Evolutionary conservation across 2,888 invertebrate species (phyloP), one percentile per base, ranked within the genome.

Genomic region (Clivina fossor): DNA sequence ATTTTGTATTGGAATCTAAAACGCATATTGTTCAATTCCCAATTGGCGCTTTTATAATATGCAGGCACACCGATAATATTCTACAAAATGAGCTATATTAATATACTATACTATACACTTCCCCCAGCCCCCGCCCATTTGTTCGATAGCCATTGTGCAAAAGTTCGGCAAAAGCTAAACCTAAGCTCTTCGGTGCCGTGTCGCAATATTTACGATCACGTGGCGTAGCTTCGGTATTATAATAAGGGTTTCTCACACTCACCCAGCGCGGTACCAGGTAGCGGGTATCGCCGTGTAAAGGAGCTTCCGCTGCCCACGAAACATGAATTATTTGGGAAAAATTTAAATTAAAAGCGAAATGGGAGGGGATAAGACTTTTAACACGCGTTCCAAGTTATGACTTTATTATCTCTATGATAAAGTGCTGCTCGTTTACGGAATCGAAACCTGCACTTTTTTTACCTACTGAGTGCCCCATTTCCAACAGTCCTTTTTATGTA

Each of bases 391-490:
- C 60, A 59, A 62, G 60, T 63, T 62, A 63, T 61, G 63, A 63
- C 63, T 63, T 60, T 62, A 58, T 61, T 63, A 65, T 65, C 65
- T 65, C 61, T 62, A 63, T 65, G 63, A 64, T 64, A 62, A 64
- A 66, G 64, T 62, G 64, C 33, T 56, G 62, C 44, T 44, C 53
- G 53, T 53, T 53, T 53, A 44, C 43, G 15, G 44, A 53, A 53
- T 44, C 50, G 50, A 50, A 50, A 24, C 50, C 16, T 11, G 18
- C 26, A 26, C 26, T 8, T 24, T 24, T 24, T 24, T 24, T 24
- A 24, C 26, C 26, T 41, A 26, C 4, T 41, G 4, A 13, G 24
- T 24, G 33, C 33, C n/a, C n/a, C n/a, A n/a, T n/a, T n/a, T n/a
- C n/a, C n/a, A n/a, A n/a, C n/a, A n/a, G n/a, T n/a, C n/a, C n/a